A percentile compares a stretch with the other conserved stretches of the same genome.
Evolutionary conservation across 30 jellyfish, hydroid and myxozoan species (phyloP).

Genomic region (Hydractinia echinata): DNA sequence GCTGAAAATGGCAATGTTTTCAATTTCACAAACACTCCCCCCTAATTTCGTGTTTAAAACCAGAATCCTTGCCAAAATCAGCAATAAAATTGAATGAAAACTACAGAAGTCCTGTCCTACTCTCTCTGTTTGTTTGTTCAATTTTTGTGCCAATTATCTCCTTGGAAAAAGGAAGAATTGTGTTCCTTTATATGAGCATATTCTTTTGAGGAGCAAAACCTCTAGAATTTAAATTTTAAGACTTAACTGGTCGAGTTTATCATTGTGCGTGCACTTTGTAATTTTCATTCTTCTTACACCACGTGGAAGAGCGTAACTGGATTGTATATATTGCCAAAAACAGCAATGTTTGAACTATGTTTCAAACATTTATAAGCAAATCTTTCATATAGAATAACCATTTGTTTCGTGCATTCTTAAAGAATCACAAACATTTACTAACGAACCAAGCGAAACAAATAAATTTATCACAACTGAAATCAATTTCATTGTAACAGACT

Average conservation of each 20-base stretch:
- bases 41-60: background rate
- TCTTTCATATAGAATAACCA: background rate
- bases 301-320: no score
- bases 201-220: no score
- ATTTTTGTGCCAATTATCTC: background rate
- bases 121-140: background rate
- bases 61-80: background rate
- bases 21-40: no score
- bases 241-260: no score
- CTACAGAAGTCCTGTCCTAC: background rate
- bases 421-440: no score
- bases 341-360: background rate
- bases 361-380: background rate
- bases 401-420: background rate
- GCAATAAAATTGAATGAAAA: background rate
- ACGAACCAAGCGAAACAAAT: no score
- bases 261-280: no score
- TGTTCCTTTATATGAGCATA: no score
- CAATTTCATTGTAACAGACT: background rate
- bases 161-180: no score
- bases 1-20: conserved; percentile 3
- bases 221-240: no score
- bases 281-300: no score
- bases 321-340: no score
- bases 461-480: background rate